These are phyloP conservation scores for Drosophila macrospina DNA, from an alignment of 2,888 invertebrate species.

Conservation along the genomic window DNA sequence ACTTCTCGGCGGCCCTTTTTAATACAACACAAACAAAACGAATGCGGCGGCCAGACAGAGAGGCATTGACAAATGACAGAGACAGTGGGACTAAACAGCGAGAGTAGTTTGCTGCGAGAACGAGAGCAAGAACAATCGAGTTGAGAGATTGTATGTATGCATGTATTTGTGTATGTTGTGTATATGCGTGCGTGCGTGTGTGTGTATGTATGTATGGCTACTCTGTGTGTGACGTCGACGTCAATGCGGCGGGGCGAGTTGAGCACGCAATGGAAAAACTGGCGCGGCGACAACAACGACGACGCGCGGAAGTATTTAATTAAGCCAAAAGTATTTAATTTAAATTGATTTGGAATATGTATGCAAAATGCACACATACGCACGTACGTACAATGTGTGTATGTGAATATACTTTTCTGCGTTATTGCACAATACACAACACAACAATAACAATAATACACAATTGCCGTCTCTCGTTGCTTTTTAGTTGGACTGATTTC, in stretches of 20 bases:
- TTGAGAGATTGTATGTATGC: constrained; percentile 43
- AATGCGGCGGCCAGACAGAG: constrained; percentile 48
- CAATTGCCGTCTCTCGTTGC: constrained; percentile 57
- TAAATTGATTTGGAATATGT: constrained; percentile 63
- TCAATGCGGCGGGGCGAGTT: constrained; percentile 48
- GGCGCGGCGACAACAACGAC: constrained; percentile 64
- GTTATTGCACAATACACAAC: constrained; percentile 38
- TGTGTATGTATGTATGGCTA: constrained; percentile 14
- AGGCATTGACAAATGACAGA: constrained; percentile 35
- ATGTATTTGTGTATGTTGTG: constrained; percentile 6
- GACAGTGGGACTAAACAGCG: constrained; percentile 44
- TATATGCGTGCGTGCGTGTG: constrained; percentile 10
- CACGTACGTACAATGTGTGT: constrained; percentile 15
- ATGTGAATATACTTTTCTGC: constrained; percentile 11
- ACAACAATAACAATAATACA: constrained; percentile 45
- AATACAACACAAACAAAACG: constrained; percentile 68
- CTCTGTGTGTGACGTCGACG: constrained; percentile 51
- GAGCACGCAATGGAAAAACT: constrained; percentile 72
- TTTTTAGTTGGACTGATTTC: constrained; percentile 30
- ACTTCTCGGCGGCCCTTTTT: constrained; percentile 59
- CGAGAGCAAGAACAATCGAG: constrained; percentile 53
- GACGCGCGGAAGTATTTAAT: constrained; percentile 78
- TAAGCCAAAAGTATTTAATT: constrained; percentile 77
- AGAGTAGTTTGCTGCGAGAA: constrained; percentile 47
- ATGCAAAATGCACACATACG: constrained; percentile 19